phyloP scores from a whole-genome alignment of 2,797 vertebrate species.

The Pseudomugil gertrudae region DNA sequence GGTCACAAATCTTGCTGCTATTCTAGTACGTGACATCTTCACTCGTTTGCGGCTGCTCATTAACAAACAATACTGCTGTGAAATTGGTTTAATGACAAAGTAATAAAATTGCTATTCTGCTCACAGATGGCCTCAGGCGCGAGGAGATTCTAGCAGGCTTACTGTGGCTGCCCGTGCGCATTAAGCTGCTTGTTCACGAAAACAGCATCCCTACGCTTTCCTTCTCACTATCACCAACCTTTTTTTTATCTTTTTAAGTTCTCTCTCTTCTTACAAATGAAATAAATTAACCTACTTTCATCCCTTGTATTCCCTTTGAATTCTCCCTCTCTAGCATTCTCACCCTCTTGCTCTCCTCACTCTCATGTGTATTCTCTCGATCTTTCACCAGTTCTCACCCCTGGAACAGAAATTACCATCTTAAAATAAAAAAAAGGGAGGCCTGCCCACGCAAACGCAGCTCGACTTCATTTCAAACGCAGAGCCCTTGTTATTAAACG shows the following conservation, averaged over 20 bases:
- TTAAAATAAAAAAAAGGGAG: conserved; percentile 75
- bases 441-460: conserved; percentile 76
- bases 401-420: conserved; percentile 78
- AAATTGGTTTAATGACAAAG: conserved; percentile 99
- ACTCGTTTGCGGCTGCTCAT: conserved; percentile 99
- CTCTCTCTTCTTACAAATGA: conserved; percentile 78
- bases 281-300: conserved; percentile 86
- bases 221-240: conserved; percentile 72
- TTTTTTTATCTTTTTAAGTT: conserved; percentile 79
- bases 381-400: conserved; percentile 66
- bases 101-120: conserved; percentile 99
- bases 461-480: conserved; percentile 80
- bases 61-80: conserved; percentile 99
- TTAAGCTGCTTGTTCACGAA: conserved; percentile 99
- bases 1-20: conserved; percentile 99
- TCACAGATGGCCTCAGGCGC: conserved; percentile 99
- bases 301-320: conserved; percentile 69
- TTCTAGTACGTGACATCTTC: conserved; percentile 98
- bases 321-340: conserved; percentile 65
- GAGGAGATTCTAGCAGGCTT: conserved; percentile 95
- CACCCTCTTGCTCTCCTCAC: conserved; percentile 43
- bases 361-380: conserved; percentile 51
- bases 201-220: conserved; percentile 93
- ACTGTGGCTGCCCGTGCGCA: conserved; percentile 96
- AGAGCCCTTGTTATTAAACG: conserved; percentile 82